Evolutionary conservation across 1,140 invertebrate genomes (phyloP).

Genomic region (Aphidius gifuensis): DNA sequence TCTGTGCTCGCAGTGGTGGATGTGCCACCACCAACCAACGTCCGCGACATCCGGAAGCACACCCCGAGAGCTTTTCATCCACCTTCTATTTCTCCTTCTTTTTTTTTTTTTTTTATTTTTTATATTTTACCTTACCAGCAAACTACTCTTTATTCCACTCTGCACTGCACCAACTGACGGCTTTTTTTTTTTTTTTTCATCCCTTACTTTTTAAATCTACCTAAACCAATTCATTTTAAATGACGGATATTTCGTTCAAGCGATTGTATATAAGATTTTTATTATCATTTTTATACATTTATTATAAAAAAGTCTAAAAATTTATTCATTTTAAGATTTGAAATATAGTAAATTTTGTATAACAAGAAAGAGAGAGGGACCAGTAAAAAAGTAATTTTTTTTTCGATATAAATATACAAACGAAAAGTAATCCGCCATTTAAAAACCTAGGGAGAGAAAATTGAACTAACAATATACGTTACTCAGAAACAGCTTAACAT

Average conservation of each 20-base stretch:
- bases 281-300: constrained; percentile 11
- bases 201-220: constrained; percentile 41
- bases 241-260: constrained; percentile 49
- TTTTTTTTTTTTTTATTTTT: not conserved
- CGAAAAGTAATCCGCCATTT: too few relatives aligned
- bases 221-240: constrained; percentile 53
- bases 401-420: too few relatives aligned
- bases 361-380: too few relatives aligned
- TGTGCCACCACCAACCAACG: constrained; percentile 14
- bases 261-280: constrained; percentile 45
- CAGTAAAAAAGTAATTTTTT: too few relatives aligned
- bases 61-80: constrained; percentile 8
- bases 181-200: constrained; percentile 25
- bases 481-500: too few relatives aligned
- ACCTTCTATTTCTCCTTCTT: constrained; percentile 23
- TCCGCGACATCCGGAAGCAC: constrained; percentile 43
- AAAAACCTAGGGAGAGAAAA: too few relatives aligned
- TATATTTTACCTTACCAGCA: constrained; percentile 3
- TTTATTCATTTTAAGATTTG: too few relatives aligned
- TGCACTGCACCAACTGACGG: constrained; percentile 21
- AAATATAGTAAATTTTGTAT: too few relatives aligned
- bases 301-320: too few relatives aligned
- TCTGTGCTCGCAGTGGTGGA: constrained; percentile 15
- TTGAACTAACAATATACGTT: too few relatives aligned
- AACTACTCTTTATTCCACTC: constrained; percentile 13